Evolutionary conservation across 2,113 vertebrate genomes (phyloP), one percentile per base, ranked within the genome.

Genomic region (Galbula dea): DNA sequence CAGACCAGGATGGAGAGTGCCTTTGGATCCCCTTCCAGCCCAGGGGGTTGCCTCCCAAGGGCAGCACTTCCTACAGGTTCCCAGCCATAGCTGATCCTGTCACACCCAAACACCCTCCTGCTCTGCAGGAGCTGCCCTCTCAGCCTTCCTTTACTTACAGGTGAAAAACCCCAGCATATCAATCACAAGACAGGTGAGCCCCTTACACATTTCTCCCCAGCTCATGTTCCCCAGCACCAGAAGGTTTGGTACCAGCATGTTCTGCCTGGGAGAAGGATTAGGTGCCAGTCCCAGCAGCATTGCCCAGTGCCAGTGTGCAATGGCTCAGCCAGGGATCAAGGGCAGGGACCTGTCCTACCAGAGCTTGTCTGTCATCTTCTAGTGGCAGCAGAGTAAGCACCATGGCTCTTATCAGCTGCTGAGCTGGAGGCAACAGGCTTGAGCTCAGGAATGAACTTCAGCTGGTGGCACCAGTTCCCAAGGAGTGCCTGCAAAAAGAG

Each of bases 361-460:
- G 85, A 62, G 93, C 14, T 78, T 83, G 37, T 90, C 94, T 0
- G 13, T 4, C 27, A 8, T 80, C 12, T 69, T 93, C 62, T 10
- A 32, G 20, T 10, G 93, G 96, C 16, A 96, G 69, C 4, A 37
- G 11, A 15, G 75, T 43, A 55, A 97, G 78, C 55, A 69, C 61
- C 73, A 9, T 3, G 13, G 94, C 94, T 45, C 57, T 94, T 96
- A 49, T 89, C 94, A 11, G 80, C 3, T 10, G 88, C 94, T 3
- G 95, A 96, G 74, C 96, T 97, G 88, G 96, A 97, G 68, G 83
- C 94, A 48, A 95, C 95, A 43, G 89, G 54, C 74, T 96, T 27
- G 16, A 95, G 66, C 83, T 96, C 61, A 30, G 96, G 93, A 66
- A 97, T 95, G 89, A 97, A 88, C 95, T 91, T 96, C 26, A 90